Conservation (phyloP, 2,888 invertebrate genomes). For the Cephus pygmeus region DNA sequence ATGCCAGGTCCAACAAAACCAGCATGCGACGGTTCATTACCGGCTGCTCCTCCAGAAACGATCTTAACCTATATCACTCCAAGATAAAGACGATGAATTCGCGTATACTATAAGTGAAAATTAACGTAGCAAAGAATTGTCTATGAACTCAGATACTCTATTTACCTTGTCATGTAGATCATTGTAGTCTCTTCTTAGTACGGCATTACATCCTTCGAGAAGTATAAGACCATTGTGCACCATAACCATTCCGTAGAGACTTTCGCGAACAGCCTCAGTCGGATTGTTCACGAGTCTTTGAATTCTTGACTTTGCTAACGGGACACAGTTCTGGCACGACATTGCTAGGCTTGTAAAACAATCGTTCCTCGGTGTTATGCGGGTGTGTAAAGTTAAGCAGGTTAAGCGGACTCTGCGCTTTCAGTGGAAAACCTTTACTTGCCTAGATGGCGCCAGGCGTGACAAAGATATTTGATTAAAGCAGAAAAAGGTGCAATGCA, state of each 20-base stretch:
- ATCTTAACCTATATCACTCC: constrained; percentile 64
- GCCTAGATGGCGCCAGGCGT: no score
- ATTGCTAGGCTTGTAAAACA: constrained; percentile 1
- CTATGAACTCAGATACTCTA: no score
- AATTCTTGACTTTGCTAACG: constrained; percentile 3
- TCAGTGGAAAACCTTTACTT: neutral
- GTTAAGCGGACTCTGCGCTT: neutral
- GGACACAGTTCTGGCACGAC: constrained; percentile 15
- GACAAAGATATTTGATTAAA: no score
- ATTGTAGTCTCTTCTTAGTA: constrained; percentile 41
- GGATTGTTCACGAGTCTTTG: constrained; percentile 59
- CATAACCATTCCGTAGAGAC: constrained; percentile 70
- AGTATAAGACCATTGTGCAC: constrained; percentile 65
- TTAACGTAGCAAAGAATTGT: no score
- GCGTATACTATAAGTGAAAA: neutral
- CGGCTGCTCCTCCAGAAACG: constrained; percentile 82
- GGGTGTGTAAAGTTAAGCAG: neutral
- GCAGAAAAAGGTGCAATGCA: no score
- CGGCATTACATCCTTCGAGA: constrained; percentile 34
- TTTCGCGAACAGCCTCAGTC: constrained; percentile 69
- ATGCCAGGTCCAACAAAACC: constrained; percentile 83
- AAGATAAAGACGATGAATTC: constrained; percentile 15
- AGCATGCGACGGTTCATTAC: constrained; percentile 76
- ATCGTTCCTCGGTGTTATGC: neutral
- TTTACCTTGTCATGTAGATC: constrained; percentile 27